Evolutionary conservation across 1,140 invertebrate species (phyloP).

Genomic region (Drosophila ficusphila): DNA sequence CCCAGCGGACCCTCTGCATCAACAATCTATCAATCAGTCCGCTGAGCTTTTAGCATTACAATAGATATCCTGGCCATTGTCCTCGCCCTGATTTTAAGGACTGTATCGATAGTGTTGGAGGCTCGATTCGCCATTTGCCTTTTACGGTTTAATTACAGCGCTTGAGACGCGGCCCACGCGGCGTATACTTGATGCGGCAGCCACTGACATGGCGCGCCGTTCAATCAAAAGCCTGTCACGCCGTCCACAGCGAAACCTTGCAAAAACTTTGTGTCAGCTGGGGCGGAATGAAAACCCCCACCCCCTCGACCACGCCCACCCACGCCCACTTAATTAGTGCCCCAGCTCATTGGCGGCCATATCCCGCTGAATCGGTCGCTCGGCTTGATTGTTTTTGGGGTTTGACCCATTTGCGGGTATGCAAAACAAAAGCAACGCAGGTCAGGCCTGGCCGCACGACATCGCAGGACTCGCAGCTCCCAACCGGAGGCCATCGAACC

Average conservation of each 20-base stretch:
- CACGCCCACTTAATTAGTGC: constrained; percentile 78
- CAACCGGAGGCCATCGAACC: background rate
- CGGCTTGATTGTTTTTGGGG: constrained; percentile 79
- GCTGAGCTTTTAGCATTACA: constrained; percentile 62
- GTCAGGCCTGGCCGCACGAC: background rate
- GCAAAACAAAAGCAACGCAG: constrained; percentile 65
- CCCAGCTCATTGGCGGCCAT: constrained; percentile 60
- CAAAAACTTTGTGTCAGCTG: constrained; percentile 47
- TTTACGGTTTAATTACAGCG: constrained; percentile 64
- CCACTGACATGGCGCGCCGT: constrained; percentile 58
- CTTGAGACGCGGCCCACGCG: constrained; percentile 21
- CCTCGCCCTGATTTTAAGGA: constrained; percentile 27
- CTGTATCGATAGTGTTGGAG: constrained; percentile 28
- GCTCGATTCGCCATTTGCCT: constrained; percentile 1
- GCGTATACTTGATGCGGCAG: constrained; percentile 66
- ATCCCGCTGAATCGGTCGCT: constrained; percentile 15
- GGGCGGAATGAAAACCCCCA: constrained; percentile 40
- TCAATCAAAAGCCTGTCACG: constrained; percentile 74
- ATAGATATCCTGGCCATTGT: constrained; percentile 50
- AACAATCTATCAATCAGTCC: constrained; percentile 43
- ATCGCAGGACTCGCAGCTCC: background rate
- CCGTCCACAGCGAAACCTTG: constrained; percentile 7
- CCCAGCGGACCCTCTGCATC: constrained; percentile 11
- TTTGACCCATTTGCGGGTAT: constrained; percentile 77
- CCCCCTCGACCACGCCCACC: constrained; percentile 28